Base-by-base conservation (phyloP, 2,113 vertebrate species). In the Oreocharis arfaki region DNA sequence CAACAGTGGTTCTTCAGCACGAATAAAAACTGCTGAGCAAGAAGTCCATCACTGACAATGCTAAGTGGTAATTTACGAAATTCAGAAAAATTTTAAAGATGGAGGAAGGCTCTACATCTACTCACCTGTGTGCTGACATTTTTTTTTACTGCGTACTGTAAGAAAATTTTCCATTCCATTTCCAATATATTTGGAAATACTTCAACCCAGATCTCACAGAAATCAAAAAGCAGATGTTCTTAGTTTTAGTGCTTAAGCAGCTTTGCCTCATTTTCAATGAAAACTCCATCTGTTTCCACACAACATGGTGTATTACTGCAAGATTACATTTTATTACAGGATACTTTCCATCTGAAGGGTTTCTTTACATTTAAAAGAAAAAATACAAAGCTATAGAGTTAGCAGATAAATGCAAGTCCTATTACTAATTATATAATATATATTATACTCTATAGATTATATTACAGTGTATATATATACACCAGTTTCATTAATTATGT, bases 281-380 rank as follows among this genome's bases (percentile, higher is more conserved):
- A 96, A 93, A 87, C 37, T 82, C 93, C 86, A 92, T 95, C 88
- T 96, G 93, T 81, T 96, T 96, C 90, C 79, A 92, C 37, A 71
- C 44, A 95, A 75, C 0, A 2, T 18, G 55, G 59, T 52, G 28
- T 86, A 87, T 84, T 90, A 79, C 55, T 74, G 39, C 55, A 95
- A 94, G 59, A 82, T 90, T 80, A 47, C 47, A 83, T 90, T 93
- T 94, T 94, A 90, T 57, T 80, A 84, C 46, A 86, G 87, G 68
- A 96, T 93, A 73, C 52, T 60, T 96, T 82, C 85, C 69, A 94
- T 76, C 73, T 94, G 55, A 89, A 37, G 10, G 53, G 42, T 21
- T 90, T 82, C 37, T 85, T 88, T 80, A 83, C 7, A 53, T 90
- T 96, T 77, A 37, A 78, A 84, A 70, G 19, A 47, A 84, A 95